Percentiles rank a stretch among this genome's conserved stretches.
Conservation (phyloP, 37 sponge, comb jelly and placozoan species). For the Theonella swinhoei region DNA sequence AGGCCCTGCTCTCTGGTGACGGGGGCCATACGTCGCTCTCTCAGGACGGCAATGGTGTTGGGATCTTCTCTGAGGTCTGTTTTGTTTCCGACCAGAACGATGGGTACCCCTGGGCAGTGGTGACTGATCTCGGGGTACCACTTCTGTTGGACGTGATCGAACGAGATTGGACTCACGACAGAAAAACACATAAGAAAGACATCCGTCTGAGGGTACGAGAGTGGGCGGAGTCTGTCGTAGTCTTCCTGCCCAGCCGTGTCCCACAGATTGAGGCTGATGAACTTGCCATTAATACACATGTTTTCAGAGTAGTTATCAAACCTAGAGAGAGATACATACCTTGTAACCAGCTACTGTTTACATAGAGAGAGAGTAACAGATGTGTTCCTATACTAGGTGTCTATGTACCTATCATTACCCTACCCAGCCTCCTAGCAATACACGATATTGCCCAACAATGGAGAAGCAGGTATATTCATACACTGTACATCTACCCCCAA, state of each 20-base stretch:
- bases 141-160: slow-evolving; percentile 68
- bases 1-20: slow-evolving; percentile 79
- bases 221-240: slow-evolving; percentile 89
- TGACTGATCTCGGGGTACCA: slow-evolving; percentile 85
- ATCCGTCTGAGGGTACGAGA: slow-evolving; percentile 93
- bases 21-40: slow-evolving; percentile 48
- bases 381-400: too few relatives aligned
- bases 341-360: too few relatives aligned
- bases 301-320: slow-evolving; percentile 95
- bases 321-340: too few relatives aligned
- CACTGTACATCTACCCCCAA: background rate
- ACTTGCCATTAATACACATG: slow-evolving; percentile 63
- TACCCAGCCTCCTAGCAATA: too few relatives aligned
- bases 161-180: slow-evolving; percentile 73
- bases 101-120: slow-evolving; percentile 86
- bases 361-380: too few relatives aligned
- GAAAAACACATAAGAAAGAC: slow-evolving; percentile 79
- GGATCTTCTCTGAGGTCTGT: slow-evolving; percentile 83
- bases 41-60: slow-evolving; percentile 46
- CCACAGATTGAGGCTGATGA: slow-evolving; percentile 82
- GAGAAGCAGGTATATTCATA: background rate
- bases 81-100: slow-evolving; percentile 87
- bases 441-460: too few relatives aligned
- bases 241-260: slow-evolving; percentile 94
- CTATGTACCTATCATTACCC: too few relatives aligned